Evolutionary conservation across 2,797 vertebrate species (phyloP).

Genomic region (Protosalanx chinensis): DNA sequence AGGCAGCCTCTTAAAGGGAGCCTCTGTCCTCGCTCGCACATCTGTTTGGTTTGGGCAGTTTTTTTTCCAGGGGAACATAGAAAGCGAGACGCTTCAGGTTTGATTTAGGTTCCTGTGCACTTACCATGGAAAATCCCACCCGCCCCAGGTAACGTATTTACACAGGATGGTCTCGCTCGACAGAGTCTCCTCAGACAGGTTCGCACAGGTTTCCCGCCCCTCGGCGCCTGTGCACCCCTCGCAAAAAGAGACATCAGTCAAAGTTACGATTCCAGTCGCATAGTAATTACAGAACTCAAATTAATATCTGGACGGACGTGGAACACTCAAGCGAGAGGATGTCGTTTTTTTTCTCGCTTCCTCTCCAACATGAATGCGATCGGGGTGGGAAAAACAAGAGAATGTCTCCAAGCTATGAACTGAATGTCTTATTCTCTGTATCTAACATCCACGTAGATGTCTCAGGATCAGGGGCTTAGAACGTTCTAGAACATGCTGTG

Average conservation of each 20-base stretch:
- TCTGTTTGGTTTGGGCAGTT: conserved; percentile 58
- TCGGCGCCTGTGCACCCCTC: not conserved
- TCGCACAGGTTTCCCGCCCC: conserved; percentile 35
- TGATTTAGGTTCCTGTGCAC: conserved; percentile 42
- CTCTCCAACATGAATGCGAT: not conserved
- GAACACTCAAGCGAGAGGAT: not conserved
- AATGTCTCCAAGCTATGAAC: conserved; percentile 33
- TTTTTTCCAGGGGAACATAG: conserved; percentile 47
- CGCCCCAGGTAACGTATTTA: conserved; percentile 39
- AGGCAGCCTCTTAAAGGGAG: conserved; percentile 57
- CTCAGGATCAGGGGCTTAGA: conserved; percentile 23
- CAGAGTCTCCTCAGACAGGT: conserved; percentile 41
- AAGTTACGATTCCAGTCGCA: not conserved
- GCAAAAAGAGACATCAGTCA: conserved; percentile 15
- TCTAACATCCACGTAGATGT: conserved; percentile 27
- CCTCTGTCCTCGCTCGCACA: conserved; percentile 61
- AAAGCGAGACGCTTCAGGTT: conserved; percentile 48
- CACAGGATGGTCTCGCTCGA: conserved; percentile 32
- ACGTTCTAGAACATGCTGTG: conserved; percentile 33
- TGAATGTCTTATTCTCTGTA: conserved; percentile 22
- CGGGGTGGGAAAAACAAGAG: not conserved
- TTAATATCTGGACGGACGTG: not conserved
- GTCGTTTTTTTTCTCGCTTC: not conserved
- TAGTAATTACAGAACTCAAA: not conserved
- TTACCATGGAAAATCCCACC: conserved; percentile 58